These are phyloP conservation scores for Mobula birostris DNA, from an alignment of 2,113 vertebrate species.

Conservation along the genomic window DNA sequence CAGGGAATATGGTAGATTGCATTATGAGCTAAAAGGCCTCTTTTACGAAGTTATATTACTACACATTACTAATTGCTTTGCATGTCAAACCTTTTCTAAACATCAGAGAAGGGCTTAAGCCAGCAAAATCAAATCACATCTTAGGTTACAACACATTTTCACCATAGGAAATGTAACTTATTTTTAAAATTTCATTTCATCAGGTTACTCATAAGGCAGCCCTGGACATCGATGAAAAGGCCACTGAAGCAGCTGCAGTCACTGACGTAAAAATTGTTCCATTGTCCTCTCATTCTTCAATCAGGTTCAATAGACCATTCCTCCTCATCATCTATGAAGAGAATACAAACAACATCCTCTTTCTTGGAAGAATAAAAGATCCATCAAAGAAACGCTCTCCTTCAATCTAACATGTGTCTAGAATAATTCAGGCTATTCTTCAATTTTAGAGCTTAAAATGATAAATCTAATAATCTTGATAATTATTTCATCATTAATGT, in stretches of 20 bases:
- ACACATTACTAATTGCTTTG: background rate
- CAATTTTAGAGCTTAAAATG: background rate
- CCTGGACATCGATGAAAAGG: constrained; percentile 69
- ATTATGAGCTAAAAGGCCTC: background rate
- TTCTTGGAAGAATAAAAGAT: constrained; percentile 71
- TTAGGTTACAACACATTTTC: background rate
- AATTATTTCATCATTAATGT: background rate
- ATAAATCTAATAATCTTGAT: background rate
- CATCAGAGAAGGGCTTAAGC: background rate
- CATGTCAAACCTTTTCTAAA: background rate
- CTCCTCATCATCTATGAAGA: constrained; percentile 61
- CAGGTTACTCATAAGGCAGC: constrained; percentile 68
- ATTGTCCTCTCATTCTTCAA: constrained; percentile 40
- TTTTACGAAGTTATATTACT: too few relatives aligned
- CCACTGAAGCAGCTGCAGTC: constrained; percentile 58
- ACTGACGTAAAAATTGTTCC: constrained; percentile 46
- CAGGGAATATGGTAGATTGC: background rate
- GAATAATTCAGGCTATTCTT: background rate
- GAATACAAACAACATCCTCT: constrained; percentile 64
- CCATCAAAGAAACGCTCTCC: constrained; percentile 43
- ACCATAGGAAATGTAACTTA: too few relatives aligned
- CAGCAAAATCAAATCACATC: too few relatives aligned
- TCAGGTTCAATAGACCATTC: constrained; percentile 65
- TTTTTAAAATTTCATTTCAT: background rate
- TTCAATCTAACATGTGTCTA: background rate